Evolutionary conservation across 2,113 vertebrate species (phyloP), one percentile per base, ranked within the genome.

Genomic region (Rattus rattus): DNA sequence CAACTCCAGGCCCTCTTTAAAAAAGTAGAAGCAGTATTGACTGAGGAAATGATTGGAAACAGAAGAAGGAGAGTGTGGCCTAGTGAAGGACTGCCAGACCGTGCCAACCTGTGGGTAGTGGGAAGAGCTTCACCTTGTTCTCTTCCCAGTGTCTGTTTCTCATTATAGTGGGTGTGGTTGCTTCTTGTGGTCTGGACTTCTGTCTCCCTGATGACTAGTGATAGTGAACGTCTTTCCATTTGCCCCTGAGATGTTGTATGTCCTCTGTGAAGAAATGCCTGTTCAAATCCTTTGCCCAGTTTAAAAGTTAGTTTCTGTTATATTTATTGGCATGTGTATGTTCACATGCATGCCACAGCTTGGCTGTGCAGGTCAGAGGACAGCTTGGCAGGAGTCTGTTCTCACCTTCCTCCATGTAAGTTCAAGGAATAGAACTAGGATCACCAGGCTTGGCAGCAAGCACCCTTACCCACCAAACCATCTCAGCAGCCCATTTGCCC

Each of bases 241-340:
- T 84, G 33, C 47, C 65, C 17, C 13, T 63, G 70, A 65, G 70
- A 76, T 36, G 22, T 65, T 80, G 22, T 14, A 2, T 76, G 0
- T 88, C 88, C 90, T 93, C 77, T 67, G 61, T 92, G 49, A 81
- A 95, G 76, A 91, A 87, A 36, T n/a, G 24, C 39, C n/a, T 49
- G 0, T 22, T 91, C 49, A 61, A 49, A 36, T 67, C 63, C 36
- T 86, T 87, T 70, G 36, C 43, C 26, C 83, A 11, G 28, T 43
- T 83, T 83, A 65, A 81, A 52, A 54, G 39, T 43, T 43, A 61
- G 56, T 28, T 43, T 43, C 56, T 63, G 13, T 61, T 67, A 10
- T 10, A 17, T 49, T 49, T 67, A 7, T 28, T 17, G 28, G 61
- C 63, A 28, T 43, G 24, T 26, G 12, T 20, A n/a, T 47, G 39